Base-by-base conservation (phyloP, 2,797 vertebrate species). In the Meriones psammophilus region DNA sequence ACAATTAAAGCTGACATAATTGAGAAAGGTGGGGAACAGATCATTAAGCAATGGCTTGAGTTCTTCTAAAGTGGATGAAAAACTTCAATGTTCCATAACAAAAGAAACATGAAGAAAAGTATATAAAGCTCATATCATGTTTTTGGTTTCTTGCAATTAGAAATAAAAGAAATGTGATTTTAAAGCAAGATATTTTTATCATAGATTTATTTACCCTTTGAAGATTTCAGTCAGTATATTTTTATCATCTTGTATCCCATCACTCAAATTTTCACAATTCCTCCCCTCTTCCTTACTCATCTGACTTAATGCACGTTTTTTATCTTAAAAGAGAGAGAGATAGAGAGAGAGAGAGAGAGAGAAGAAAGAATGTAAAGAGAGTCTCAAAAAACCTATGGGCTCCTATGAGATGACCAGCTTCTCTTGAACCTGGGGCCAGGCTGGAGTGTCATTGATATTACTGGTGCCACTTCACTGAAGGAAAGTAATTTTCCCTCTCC, bases 1-100 rank as follows among this genome's bases (percentile, higher is more conserved):
- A 22, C 33, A 77, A 36, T 33, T 54, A 39, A 8, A 89, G 0
- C 66, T 26, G 1, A 0, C 26, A 73, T 73, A 89, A 13, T 73
- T 81, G 10, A 89, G 30, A 76, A 88, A 17, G 4, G 0, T 10
- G 56, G 1, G 5, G 5, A 8, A 26, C 17, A 60, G 22, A 76
- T 62, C 68, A 68, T 89, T 89, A 46, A 93, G 84, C 20, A 78
- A 62, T 91, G 50, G 71, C 20, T 79, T 24, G 74, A 86, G 8
- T 24, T 30, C 50, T 54, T 90, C 1, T 62, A 69, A 77, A 77
- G 90, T 77, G 85, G 13, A 81, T 77, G 9, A 97, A 42, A 42
- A 56, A 58, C 0, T 2, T 64, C 14, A 18, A 13, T 85, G 14
- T 88, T 20, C 15, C 42, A 54, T 4, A 42, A 85, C 1, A 94